Evolutionary conservation across 2,888 invertebrate genomes (phyloP), one percentile per base, ranked within the genome.

Genomic region (Morinoia aosen): DNA sequence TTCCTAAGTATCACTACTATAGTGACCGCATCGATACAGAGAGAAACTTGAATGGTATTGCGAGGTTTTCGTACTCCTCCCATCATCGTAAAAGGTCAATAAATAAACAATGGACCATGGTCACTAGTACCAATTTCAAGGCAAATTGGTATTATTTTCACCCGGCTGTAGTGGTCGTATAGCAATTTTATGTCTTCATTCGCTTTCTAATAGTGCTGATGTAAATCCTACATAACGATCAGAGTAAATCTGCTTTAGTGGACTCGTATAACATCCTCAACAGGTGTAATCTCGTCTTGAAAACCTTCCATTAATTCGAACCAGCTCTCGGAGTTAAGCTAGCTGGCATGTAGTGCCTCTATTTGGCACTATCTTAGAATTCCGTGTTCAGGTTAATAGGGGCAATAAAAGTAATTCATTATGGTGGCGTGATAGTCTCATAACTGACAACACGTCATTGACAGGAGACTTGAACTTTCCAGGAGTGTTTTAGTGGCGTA

Each of bases 161-260:
- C 93, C 58, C 93, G 57, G 57, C 93, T 57, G 57, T 93, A 93
- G 93, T 93, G 93, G 93, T 93, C 93, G 93, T 93, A 93, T 93
- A 93, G 93, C 93, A 93, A 93, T 93, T 93, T 93, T 93, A 93
- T 93, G 93, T 93, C 93, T 93, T 93, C 93, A 93, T 93, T 93
- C 93, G 57, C 93, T 93, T 93, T 93, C 93, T 93, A 93, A 93
- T 93, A 93, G 93, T 57, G 93, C 93, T 48, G 57, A 90, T 90
- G 48, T 90, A 90, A 90, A 90, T 90, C 90, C 90, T 40, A 90
- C 90, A 40, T 90, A 90, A 90, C 90, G 90, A 90, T 90, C 90
- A 40, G 90, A 90, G 90, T 90, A 90, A 90, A 90, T 90, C 90
- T 48, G 90, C 40, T 40, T 90, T 90, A 90, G 90, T 90, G 40